Evolutionary conservation across 1,140 invertebrate species (phyloP).

Genomic region (Ips nitidus): DNA sequence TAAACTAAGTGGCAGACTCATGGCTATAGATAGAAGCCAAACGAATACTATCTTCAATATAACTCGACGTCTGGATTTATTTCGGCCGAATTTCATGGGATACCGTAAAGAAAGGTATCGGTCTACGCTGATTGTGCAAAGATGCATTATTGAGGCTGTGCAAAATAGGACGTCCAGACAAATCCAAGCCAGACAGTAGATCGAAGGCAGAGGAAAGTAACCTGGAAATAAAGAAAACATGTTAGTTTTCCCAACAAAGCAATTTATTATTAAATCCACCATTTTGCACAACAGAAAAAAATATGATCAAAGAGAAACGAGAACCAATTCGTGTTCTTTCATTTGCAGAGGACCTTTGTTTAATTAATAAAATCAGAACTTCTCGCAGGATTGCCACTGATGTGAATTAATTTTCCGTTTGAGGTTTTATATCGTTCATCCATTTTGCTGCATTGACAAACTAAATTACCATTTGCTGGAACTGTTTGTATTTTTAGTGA

Average conservation of each 20-base stretch:
- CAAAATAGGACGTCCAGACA: slow-evolving; percentile 92
- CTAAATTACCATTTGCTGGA: too few relatives aligned
- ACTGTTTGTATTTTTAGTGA: too few relatives aligned
- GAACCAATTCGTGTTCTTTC: too few relatives aligned
- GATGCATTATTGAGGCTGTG: slow-evolving; percentile 94
- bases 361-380: too few relatives aligned
- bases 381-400: background rate
- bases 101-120: slow-evolving; percentile 82
- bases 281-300: background rate
- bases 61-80: slow-evolving; percentile 84
- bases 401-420: too few relatives aligned
- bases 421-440: too few relatives aligned
- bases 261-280: background rate
- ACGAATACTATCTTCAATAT: slow-evolving; percentile 87
- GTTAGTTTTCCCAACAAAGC: background rate
- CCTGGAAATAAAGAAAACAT: slow-evolving; percentile 59
- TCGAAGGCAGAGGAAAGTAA: slow-evolving; percentile 77
- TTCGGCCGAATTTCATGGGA: slow-evolving; percentile 86
- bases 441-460: too few relatives aligned
- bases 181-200: slow-evolving; percentile 85
- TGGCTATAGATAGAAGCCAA: slow-evolving; percentile 85
- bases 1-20: slow-evolving; percentile 83
- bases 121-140: slow-evolving; percentile 94
- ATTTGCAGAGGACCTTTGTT: too few relatives aligned
- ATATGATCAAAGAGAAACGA: background rate